Percentiles rank a stretch among this genome's conserved stretches.
These are phyloP conservation scores for Nephrocerus scutellatus DNA, from an alignment of 2,888 invertebrate species.

Conservation along the genomic window DNA sequence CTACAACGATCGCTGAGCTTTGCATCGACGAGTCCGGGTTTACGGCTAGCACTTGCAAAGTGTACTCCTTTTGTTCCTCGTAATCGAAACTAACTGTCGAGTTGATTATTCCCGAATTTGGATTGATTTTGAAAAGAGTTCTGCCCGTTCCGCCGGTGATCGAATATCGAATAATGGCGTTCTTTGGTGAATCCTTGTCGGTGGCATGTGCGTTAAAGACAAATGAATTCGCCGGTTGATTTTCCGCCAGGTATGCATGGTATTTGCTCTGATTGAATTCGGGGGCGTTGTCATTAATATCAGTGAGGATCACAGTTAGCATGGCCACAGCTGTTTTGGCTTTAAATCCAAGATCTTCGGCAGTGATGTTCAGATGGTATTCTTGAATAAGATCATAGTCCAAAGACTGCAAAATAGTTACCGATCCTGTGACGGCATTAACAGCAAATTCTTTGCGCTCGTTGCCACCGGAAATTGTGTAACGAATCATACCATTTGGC, in stretches of 20 bases:
- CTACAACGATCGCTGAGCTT: conserved; percentile 62
- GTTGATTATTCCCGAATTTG: conserved; percentile 66
- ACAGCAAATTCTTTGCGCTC: conserved; percentile 73
- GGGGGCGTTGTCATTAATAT: conserved; percentile 91
- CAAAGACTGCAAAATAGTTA: conserved; percentile 70
- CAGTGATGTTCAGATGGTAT: conserved; percentile 81
- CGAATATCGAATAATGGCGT: conserved; percentile 76
- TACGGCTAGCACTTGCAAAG: conserved; percentile 69
- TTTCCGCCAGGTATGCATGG: conserved; percentile 75
- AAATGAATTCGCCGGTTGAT: conserved; percentile 65
- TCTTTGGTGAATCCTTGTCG: conserved; percentile 82
- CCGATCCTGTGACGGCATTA: conserved; percentile 66
- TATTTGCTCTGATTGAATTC: conserved; percentile 71
- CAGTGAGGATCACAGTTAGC: conserved; percentile 78
- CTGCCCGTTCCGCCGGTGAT: conserved; percentile 70
- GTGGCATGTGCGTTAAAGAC: conserved; percentile 69
- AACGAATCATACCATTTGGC: conserved; percentile 82
- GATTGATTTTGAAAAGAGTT: conserved; percentile 70
- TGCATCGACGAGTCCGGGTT: conserved; percentile 82
- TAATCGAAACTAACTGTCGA: conserved; percentile 77
- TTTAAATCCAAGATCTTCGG: conserved; percentile 77
- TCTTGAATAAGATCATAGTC: conserved; percentile 83
- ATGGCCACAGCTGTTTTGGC: conserved; percentile 69
- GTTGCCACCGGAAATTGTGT: conserved; percentile 78
- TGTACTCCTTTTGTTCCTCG: conserved; percentile 71